Conservation (phyloP, 2,797 vertebrate species). For the Mormyrops boulengeri region DNA sequence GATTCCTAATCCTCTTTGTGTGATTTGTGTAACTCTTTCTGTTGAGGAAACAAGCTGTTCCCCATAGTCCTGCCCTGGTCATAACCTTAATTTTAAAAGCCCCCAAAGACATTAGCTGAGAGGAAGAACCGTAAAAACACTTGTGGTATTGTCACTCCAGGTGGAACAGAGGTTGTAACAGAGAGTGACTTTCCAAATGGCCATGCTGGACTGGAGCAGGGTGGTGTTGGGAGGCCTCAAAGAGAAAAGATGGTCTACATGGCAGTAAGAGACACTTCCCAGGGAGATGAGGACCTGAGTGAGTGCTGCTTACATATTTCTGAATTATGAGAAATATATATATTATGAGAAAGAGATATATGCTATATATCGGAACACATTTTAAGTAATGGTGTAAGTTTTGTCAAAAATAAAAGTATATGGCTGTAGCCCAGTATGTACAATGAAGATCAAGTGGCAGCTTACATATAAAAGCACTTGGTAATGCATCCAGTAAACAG, state of each 20-base stretch:
- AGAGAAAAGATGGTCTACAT: slow-evolving; percentile 99
- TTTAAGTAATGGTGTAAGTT: neutral
- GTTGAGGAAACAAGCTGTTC: neutral
- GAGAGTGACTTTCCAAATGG: slow-evolving; percentile 93
- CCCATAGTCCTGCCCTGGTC: neutral
- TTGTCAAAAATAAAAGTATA: neutral
- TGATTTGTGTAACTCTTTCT: neutral
- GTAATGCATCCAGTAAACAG: neutral
- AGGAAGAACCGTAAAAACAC: neutral
- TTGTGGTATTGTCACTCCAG: slow-evolving; percentile 48
- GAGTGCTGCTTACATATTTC: slow-evolving; percentile 41
- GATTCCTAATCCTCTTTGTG: neutral
- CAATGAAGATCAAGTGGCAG: neutral
- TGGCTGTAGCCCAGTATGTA: neutral
- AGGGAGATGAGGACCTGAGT: slow-evolving; percentile 88
- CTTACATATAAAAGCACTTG: neutral
- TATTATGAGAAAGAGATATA: too few relatives aligned
- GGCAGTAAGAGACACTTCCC: slow-evolving; percentile 87
- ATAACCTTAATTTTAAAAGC: neutral
- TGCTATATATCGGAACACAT: neutral
- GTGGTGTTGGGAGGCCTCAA: slow-evolving; percentile 71
- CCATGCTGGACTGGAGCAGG: slow-evolving; percentile 84
- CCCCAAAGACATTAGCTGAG: neutral
- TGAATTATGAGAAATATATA: neutral
- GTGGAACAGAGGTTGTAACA: slow-evolving; percentile 93